Conservation (phyloP, 2,888 invertebrate species). For the Eristalis intricaria region DNA sequence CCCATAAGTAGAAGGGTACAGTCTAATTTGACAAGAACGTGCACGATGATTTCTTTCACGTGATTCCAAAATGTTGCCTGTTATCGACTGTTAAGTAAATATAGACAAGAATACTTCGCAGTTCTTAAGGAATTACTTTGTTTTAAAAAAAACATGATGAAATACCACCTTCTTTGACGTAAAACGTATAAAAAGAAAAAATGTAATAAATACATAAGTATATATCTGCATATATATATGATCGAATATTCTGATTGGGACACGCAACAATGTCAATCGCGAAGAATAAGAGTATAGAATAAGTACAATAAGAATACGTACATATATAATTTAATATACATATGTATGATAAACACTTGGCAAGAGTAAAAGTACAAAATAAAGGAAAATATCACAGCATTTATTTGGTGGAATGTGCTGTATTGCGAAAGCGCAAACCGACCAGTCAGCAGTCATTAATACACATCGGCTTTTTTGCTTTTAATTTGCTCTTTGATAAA, state of each 20-base stretch:
- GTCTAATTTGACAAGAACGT: constrained; percentile 29
- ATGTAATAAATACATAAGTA: not conserved
- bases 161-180: constrained; percentile 38
- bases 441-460: constrained; percentile 18
- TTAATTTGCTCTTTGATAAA: constrained; percentile 8
- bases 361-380: not conserved
- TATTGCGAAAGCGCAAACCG: constrained; percentile 35
- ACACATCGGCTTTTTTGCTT: constrained; percentile 37
- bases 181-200: constrained; percentile 2
- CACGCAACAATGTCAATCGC: not conserved
- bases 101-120: constrained; percentile 36
- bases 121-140: not conserved
- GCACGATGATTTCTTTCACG: constrained; percentile 24
- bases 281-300: not conserved
- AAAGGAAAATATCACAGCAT: constrained; percentile 6
- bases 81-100: constrained; percentile 10
- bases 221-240: not conserved
- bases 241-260: not conserved
- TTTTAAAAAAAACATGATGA: constrained; percentile 34
- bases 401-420: constrained; percentile 27
- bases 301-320: not conserved
- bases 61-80: constrained; percentile 28
- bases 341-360: not conserved
- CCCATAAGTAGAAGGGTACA: not conserved
- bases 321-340: too few relatives aligned